Evolutionary conservation across 2,113 vertebrate genomes (phyloP), one percentile per base, ranked within the genome.

Genomic region (Trinectes maculatus): DNA sequence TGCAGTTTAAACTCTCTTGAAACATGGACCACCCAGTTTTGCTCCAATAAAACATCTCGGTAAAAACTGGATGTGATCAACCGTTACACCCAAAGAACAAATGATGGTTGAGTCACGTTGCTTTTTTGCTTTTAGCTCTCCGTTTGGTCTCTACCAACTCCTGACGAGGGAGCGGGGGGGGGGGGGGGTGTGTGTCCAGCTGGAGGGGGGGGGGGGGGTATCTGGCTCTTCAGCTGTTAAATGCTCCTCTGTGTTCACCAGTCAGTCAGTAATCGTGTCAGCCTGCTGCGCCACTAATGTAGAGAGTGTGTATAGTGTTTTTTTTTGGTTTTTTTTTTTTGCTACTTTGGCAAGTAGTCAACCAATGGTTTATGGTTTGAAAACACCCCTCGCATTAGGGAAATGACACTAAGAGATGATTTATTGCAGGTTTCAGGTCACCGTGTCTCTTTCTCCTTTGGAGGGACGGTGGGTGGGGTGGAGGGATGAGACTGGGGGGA

Each of bases 401-500:
- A 37, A 44, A 42, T 12, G 8, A 19, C 9, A 46, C 10, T 24
- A 40, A 58, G 18, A 66, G 18, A 36, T 43, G 22, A 25, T 4
- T n/a, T 25, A 24, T 28, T 8, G 15, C 13, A 21, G 25, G 31
- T 52, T 62, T 55, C 18, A 40, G 28, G 21, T 43, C 8, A 59
- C n/a, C 16, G 15, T 18, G 5, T 60, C 29, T 28, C 36, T 57
- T 44, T 42, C 15, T 37, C 19, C 33, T 44, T 12, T 46, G 18
- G 8, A 51, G 65, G 36, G 36, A 47, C 49, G 61, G 75, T 49
- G 52, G 36, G 36, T 51, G 61, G 25, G 37, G 48, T 56, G 62
- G 63, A 71, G 54, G 25, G 53, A 73, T 76, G 56, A 80, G 59
- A 74, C 53, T 53, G 70, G 70, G 72, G 71, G 70, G 69, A 76